Evolutionary conservation across 2,888 invertebrate genomes (phyloP), one percentile per base, ranked within the genome.

Genomic region (Eristalis intricaria): DNA sequence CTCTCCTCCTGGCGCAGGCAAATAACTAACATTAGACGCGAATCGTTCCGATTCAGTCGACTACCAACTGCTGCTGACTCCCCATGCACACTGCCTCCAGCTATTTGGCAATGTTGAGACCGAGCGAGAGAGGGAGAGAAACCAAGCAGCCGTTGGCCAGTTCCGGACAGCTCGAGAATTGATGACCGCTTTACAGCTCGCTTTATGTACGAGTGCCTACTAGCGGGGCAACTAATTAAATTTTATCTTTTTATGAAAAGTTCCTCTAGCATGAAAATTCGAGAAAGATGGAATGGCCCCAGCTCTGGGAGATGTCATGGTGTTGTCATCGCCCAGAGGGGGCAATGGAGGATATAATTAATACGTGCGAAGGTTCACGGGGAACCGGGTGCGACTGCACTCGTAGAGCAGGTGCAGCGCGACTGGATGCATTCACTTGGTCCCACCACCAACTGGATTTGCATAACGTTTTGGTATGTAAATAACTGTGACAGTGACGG

Each of bases 381-480:
- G 50, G 50, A 4, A 19, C 8, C 50, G 8, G 8, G 50, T 19
- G 19, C 19, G 50, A 50, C 19, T 19, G 19, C 50, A 50, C 50
- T 50, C 50, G 19, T 50, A 19, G 8, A 50, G 19, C 50, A 50
- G 50, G 50, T 50, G 50, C 50, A 43, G n/a, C n/a, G 43, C n/a
- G 15, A 40, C 15, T 15, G 40, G 7, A 50, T 0, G 19, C 50
- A 50, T 50, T 50, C 50, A 50, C 50, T 50, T 19, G 19, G 50
- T 50, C 19, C n/a, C n/a, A 19, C 19, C 50, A 50, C 1, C 40
- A 26, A n/a, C 43, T 43, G 7, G 40, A 81, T 82, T 82, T 50
- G 50, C 50, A 50, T 50, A 50, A 50, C 19, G 50, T 70, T 86
- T 86, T 86, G 86, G 86, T 83, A 83, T 83, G 83, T 79, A 86